Evolutionary conservation across 2,888 invertebrate genomes (phyloP).

Genomic region (Apocheima hispidaria): DNA sequence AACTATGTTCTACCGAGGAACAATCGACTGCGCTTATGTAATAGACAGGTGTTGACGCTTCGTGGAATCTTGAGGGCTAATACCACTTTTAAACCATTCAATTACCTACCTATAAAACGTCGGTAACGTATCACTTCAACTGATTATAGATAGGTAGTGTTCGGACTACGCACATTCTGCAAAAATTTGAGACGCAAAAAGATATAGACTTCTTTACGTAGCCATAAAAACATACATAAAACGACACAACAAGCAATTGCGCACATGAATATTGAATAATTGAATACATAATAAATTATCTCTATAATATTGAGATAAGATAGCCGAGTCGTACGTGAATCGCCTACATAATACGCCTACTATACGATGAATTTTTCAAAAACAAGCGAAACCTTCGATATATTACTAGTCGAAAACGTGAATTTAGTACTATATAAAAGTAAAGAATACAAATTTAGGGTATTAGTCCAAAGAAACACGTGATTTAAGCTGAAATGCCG

Average conservation of each 20-base stretch:
- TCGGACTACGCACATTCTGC: no score
- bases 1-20: constrained; percentile 2
- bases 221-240: constrained; percentile 27
- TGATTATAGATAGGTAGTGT: no score
- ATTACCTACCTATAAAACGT: not conserved
- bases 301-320: constrained; percentile 59
- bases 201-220: not conserved
- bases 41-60: constrained; percentile 26
- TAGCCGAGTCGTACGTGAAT: constrained; percentile 46
- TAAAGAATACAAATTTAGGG: not conserved
- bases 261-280: constrained; percentile 57
- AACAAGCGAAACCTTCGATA: not conserved
- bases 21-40: constrained; percentile 16
- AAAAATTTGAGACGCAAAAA: constrained; percentile 9
- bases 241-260: constrained; percentile 53
- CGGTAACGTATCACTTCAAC: no score
- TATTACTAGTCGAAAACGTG: not conserved
- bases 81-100: not conserved
- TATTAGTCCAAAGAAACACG: not conserved
- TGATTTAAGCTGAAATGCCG: constrained; percentile 13
- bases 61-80: constrained; percentile 10
- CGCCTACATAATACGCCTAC: constrained; percentile 53
- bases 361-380: constrained; percentile 1
- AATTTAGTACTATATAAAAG: not conserved
- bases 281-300: constrained; percentile 59